Evolutionary conservation across 2,797 vertebrate genomes (phyloP).

Genomic region (Dipus sagitta): DNA sequence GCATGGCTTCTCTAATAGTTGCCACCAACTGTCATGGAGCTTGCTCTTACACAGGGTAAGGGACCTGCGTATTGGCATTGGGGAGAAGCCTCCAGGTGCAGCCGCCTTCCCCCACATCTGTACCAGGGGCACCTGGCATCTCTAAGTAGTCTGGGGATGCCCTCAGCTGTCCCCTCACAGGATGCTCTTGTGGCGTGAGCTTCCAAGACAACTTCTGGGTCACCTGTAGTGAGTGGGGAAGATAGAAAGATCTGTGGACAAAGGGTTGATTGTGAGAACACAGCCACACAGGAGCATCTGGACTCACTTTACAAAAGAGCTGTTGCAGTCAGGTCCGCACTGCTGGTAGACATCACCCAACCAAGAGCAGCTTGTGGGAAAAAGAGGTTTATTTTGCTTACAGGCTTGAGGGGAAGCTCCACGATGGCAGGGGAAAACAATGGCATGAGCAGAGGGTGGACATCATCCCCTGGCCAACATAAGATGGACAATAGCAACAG

Average conservation of each 20-base stretch:
- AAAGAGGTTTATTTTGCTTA: too few relatives aligned
- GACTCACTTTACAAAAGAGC: not conserved
- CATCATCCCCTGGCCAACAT: too few relatives aligned
- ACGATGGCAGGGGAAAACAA: too few relatives aligned
- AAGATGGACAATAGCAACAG: too few relatives aligned
- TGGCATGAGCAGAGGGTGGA: too few relatives aligned
- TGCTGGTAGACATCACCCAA: too few relatives aligned
- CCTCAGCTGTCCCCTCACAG: not conserved
- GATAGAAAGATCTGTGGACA: not conserved
- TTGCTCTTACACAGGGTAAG: not conserved
- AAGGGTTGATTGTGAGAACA: slow-evolving; percentile 34
- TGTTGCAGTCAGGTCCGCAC: not conserved
- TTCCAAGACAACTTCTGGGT: not conserved
- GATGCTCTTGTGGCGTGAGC: not conserved
- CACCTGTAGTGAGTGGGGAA: not conserved
- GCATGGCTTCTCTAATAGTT: not conserved
- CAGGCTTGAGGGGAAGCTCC: too few relatives aligned
- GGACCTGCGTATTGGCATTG: not conserved
- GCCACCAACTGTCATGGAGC: not conserved
- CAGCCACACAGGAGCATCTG: slow-evolving; percentile 47
- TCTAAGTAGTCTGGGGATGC: not conserved
- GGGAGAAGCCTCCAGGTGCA: not conserved
- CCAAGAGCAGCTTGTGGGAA: too few relatives aligned
- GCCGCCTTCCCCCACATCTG: not conserved
- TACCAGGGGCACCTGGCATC: not conserved